Evolutionary conservation across 2,113 vertebrate species (phyloP), one percentile per base, ranked within the genome.

Genomic region (Anolis carolinensis): DNA sequence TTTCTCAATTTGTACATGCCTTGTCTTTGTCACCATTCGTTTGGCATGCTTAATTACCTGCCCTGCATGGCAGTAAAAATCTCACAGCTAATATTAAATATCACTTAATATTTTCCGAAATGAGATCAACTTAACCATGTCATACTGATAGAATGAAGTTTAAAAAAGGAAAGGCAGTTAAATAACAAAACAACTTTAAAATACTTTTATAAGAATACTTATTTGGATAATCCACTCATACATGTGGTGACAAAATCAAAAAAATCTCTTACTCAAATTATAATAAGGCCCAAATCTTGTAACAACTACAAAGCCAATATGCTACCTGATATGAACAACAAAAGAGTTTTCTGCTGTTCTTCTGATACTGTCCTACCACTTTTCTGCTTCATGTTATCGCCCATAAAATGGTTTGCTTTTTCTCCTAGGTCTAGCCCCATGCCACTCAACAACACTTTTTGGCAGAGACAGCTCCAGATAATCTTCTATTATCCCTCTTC

Each of bases 81-180:
- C 89, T 89, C 86, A 80, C 14, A 48, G 34, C 2, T 89, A 59
- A 88, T 79, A 81, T 21, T 81, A 90, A 89, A 44, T 77, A 87
- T 39, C 23, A 80, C 71, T 88, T 88, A 87, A 88, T 88, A 79
- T 79, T 83, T 52, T 87, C 77, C 80, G 73, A 74, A 81, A 89
- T 34, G 75, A 68, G 86, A 72, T 27, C 68, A 27, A 87, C 85
- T 90, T 84, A 93, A 89, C 80, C 36, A 83, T 73, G 71, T 72
- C 81, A 88, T 70, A 82, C 79, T 89, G 55, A 87, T 14, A 87
- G 0, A 87, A 68, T 34, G 44, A 30, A 44, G 62, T 78, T 85
- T n/a, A 55, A 78, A 36, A 10, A 36, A 63, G 77, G 50, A 30
- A 44, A 34, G n/a, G 44, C 20, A 36, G n/a, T 70, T 27, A 85